phyloP scores from a whole-genome alignment of 2,113 vertebrate species.

The Tetrao urogallus region DNA sequence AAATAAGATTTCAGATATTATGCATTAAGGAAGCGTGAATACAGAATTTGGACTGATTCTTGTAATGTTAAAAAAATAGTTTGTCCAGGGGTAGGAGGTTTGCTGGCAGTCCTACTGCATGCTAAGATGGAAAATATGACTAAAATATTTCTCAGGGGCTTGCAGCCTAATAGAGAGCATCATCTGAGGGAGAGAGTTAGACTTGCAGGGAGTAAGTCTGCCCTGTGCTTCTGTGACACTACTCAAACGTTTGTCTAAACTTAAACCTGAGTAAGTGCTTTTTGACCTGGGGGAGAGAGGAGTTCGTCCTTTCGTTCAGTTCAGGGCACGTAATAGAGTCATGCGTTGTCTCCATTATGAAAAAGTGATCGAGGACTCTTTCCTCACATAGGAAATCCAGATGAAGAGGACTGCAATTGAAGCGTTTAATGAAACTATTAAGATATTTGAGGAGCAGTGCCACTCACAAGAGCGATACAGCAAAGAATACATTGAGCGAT shows the following conservation, averaged over 20 bases:
- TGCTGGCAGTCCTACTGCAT: slow-evolving; percentile 51
- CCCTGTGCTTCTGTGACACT: background rate
- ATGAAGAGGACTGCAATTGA: slow-evolving; percentile 95
- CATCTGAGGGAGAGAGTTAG: background rate
- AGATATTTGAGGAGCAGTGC: slow-evolving; percentile 95
- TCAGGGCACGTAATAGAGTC: background rate
- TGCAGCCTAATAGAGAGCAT: slow-evolving; percentile 8
- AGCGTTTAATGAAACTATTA: slow-evolving; percentile 95
- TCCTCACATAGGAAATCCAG: slow-evolving; percentile 89
- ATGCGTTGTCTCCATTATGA: background rate
- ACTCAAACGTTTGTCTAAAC: background rate
- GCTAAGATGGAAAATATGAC: slow-evolving; percentile 63
- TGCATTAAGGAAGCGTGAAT: slow-evolving; percentile 32
- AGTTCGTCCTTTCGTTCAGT: background rate
- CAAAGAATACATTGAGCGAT: slow-evolving; percentile 91
- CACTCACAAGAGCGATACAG: slow-evolving; percentile 91
- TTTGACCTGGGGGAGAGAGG: background rate
- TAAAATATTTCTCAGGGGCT: slow-evolving; percentile 45
- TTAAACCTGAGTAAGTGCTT: background rate
- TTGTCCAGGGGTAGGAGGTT: slow-evolving; percentile 5
- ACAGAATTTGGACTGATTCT: slow-evolving; percentile 24
- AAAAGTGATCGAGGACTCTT: background rate
- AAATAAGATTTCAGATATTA: slow-evolving; percentile 1
- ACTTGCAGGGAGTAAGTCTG: background rate
- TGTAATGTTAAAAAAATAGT: slow-evolving; percentile 32